phyloP scores from a whole-genome alignment of 35 echinoderm and acorn worm genomes.

The Amphiura filiformis region DNA sequence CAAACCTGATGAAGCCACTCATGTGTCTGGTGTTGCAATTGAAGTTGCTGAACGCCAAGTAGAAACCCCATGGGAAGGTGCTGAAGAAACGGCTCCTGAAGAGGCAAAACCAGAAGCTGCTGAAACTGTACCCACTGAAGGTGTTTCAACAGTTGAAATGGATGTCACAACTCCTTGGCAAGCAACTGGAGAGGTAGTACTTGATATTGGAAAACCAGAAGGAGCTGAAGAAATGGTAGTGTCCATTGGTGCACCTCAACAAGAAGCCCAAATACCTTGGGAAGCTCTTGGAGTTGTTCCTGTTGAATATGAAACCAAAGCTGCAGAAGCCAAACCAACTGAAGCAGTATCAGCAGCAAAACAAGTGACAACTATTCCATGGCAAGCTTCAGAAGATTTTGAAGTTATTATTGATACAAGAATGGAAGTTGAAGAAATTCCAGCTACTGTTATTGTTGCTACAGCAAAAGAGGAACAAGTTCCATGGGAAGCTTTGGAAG shows the following conservation, averaged over 20 bases:
- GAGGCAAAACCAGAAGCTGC: not conserved
- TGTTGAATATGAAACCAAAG: not conserved
- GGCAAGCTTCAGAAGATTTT: slow-evolving; percentile 23
- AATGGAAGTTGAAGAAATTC: slow-evolving; percentile 29
- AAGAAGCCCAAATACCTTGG: not conserved
- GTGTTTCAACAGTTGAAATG: not conserved
- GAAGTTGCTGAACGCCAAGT: not conserved
- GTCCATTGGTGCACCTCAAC: not conserved
- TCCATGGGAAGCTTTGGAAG: slow-evolving; percentile 31
- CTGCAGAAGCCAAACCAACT: slow-evolving; percentile 2
- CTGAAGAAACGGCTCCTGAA: not conserved
- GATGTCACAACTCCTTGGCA: not conserved
- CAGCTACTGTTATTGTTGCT: slow-evolving; percentile 12
- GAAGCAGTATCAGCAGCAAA: not conserved
- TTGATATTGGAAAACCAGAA: not conserved
- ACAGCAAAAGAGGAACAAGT: slow-evolving; percentile 38
- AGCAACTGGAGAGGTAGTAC: not conserved
- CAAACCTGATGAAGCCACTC: not conserved
- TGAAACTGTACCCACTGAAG: not conserved
- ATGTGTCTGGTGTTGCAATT: not conserved
- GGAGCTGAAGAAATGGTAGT: not conserved
- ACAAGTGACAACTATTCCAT: not conserved
- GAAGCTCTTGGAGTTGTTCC: not conserved
- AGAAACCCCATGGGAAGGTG: not conserved
- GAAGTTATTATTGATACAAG: not conserved